These are phyloP conservation scores for Cerastis leucographa DNA, from an alignment of 2,888 invertebrate species.

Conservation along the genomic window DNA sequence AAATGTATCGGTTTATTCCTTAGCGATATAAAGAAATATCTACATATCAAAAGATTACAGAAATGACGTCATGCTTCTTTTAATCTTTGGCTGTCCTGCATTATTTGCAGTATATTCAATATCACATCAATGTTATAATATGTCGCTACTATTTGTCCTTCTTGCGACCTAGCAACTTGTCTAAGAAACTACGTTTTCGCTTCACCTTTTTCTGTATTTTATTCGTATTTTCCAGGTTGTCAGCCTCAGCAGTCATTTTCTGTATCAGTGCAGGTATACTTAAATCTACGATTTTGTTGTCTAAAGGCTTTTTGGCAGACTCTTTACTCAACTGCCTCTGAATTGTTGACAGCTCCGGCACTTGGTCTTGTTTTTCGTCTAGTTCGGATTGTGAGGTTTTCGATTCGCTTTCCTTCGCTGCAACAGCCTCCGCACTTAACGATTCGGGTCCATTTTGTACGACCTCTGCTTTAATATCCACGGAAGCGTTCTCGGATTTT, in stretches of 20 bases:
- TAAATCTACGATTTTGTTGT: conserved; percentile 78
- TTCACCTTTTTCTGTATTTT: conserved; percentile 84
- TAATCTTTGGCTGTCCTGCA: conserved; percentile 87
- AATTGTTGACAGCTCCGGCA: conserved; percentile 82
- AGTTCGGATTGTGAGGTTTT: conserved; percentile 81
- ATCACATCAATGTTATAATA: conserved; percentile 74
- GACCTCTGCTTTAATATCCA: conserved; percentile 71
- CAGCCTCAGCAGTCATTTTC: conserved; percentile 84
- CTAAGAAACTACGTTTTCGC: conserved; percentile 88
- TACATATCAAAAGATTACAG: conserved; percentile 81
- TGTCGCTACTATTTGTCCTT: conserved; percentile 78
- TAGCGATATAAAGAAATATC: conserved; percentile 70
- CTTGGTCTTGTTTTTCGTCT: conserved; percentile 84
- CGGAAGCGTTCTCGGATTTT: conserved; percentile 57
- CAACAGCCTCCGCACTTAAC: conserved; percentile 65
- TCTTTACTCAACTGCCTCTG: conserved; percentile 82
- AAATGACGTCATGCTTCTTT: conserved; percentile 83
- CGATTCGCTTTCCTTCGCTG: conserved; percentile 72
- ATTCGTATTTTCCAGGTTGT: conserved; percentile 79
- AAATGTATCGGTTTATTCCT: conserved; percentile 73
- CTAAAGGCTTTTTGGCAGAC: conserved; percentile 74
- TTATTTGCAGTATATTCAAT: conserved; percentile 74
- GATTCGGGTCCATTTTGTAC: conserved; percentile 78
- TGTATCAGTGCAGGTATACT: conserved; percentile 85
- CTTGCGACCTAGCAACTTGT: conserved; percentile 87